Conservation (phyloP, 1,140 invertebrate genomes). For the Hyles euphorbiae region DNA sequence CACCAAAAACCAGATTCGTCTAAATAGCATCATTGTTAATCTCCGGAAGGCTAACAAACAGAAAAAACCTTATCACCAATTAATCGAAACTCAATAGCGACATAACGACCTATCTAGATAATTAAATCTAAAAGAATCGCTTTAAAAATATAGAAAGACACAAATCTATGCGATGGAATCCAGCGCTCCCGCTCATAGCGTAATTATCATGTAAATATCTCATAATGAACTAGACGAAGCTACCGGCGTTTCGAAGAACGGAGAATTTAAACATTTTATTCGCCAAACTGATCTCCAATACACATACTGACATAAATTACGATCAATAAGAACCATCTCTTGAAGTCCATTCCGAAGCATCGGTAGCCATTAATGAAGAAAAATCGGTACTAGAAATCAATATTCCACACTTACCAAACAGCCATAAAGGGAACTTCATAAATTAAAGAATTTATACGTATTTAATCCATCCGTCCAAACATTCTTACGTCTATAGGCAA, state of each 20-base stretch:
- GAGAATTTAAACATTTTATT: conserved; percentile 27
- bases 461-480: conserved; percentile 29
- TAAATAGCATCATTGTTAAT: no score
- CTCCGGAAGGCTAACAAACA: no score
- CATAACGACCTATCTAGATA: conserved; percentile 1
- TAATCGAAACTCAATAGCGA: conserved; percentile 1
- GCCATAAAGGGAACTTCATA: conserved; percentile 30
- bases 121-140: conserved; percentile 1
- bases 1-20: no score
- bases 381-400: conserved; percentile 29
- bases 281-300: conserved; percentile 12
- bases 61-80: not conserved
- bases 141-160: conserved; percentile 1
- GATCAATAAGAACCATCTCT: conserved; percentile 13
- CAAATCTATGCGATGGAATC: conserved; percentile 17
- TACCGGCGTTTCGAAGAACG: conserved; percentile 33
- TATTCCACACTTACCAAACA: conserved; percentile 26
- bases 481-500: conserved; percentile 39
- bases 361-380: conserved; percentile 28
- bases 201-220: conserved; percentile 47
- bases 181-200: conserved; percentile 15
- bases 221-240: conserved; percentile 30
- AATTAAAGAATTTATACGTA: conserved; percentile 34
- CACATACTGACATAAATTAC: conserved; percentile 20
- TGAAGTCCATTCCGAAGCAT: conserved; percentile 8